A percentile compares a stretch with the other conserved stretches of the same genome.
phyloP scores from a whole-genome alignment of 2,888 invertebrate species.

The Nomada lathburiana region DNA sequence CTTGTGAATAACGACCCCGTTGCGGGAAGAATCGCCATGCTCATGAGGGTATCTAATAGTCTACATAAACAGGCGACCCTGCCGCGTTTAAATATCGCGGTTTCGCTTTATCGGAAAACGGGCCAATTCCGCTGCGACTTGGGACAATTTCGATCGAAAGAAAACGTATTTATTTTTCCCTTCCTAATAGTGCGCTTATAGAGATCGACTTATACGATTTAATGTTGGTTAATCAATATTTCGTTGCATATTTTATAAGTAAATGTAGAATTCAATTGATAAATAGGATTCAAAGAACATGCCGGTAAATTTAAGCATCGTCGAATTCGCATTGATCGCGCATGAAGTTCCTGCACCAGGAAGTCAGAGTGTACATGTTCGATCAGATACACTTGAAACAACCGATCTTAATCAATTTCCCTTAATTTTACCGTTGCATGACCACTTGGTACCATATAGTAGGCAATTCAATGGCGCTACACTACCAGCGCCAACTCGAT shows the following conservation, averaged over 20 bases:
- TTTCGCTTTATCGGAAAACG: background rate
- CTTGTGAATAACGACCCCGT: constrained; percentile 40
- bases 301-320: background rate
- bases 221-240: background rate
- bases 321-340: constrained; percentile 16
- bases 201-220: background rate
- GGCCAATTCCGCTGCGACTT: background rate
- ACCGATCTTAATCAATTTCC: constrained; percentile 79
- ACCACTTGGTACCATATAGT: constrained; percentile 58
- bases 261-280: background rate
- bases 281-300: background rate
- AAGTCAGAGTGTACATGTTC: constrained; percentile 39
- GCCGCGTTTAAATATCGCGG: constrained; percentile 18
- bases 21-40: constrained; percentile 23
- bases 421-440: constrained; percentile 78
- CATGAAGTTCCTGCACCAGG: constrained; percentile 23
- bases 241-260: background rate
- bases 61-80: constrained; percentile 8
- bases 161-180: background rate
- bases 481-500: constrained; percentile 18
- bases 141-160: background rate
- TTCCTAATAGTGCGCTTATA: background rate
- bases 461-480: constrained; percentile 48
- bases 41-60: constrained; percentile 8
- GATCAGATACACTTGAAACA: constrained; percentile 66